These are phyloP conservation scores for Amniataba percoides DNA, from an alignment of 2,797 vertebrate genomes.

Conservation along the genomic window DNA sequence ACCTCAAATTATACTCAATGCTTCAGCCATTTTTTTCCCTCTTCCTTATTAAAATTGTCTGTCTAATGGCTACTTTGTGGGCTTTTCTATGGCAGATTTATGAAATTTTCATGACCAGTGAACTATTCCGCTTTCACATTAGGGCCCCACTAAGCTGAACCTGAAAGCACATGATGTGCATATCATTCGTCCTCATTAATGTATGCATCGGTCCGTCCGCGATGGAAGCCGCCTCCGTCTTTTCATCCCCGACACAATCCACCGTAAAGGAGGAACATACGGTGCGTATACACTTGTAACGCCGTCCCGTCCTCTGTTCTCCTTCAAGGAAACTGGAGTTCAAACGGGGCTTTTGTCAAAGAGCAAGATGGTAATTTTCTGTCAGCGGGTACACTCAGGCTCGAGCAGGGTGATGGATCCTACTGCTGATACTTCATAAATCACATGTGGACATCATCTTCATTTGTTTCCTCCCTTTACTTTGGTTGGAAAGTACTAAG, in stretches of 20 bases:
- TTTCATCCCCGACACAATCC: constrained; percentile 38
- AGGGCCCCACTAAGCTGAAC: constrained; percentile 55
- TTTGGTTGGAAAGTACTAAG: not conserved
- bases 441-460: constrained; percentile 30
- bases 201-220: constrained; percentile 66
- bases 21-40: constrained; percentile 29
- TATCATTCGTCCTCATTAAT: constrained; percentile 74
- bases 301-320: constrained; percentile 42
- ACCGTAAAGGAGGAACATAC: constrained; percentile 27
- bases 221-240: constrained; percentile 36
- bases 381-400: constrained; percentile 21
- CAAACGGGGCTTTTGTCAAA: constrained; percentile 32
- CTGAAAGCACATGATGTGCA: constrained; percentile 66
- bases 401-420: constrained; percentile 37
- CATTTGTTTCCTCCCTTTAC: constrained; percentile 31
- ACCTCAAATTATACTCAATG: constrained; percentile 55
- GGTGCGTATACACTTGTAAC: constrained; percentile 45
- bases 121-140: constrained; percentile 74
- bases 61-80: constrained; percentile 73
- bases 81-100: constrained; percentile 58
- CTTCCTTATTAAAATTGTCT: constrained; percentile 67
- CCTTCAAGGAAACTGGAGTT: constrained; percentile 5
- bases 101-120: constrained; percentile 76
- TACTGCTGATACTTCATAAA: constrained; percentile 43
- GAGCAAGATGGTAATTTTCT: constrained; percentile 24